A percentile compares a stretch with the other conserved stretches of the same genome.
Evolutionary conservation across 2,113 vertebrate species (phyloP).

Genomic region (Sturnira hondurensis): DNA sequence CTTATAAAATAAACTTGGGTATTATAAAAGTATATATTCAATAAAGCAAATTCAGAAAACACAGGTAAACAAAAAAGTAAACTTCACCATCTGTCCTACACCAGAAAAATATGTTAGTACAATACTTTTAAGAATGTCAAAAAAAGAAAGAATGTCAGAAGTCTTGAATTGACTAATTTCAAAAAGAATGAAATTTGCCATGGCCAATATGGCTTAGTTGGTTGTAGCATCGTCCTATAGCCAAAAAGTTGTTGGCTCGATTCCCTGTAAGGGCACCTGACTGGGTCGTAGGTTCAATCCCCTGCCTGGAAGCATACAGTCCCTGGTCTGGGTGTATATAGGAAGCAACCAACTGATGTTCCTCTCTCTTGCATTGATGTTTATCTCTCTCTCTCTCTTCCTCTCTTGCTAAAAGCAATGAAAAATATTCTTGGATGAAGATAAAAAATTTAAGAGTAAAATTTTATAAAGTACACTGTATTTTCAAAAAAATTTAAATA

Average conservation of each 20-base stretch:
- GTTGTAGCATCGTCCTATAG: no score
- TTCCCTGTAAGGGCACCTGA: no score
- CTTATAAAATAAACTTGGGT: neutral
- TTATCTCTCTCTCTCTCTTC: no score
- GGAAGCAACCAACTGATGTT: no score
- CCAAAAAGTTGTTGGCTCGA: no score
- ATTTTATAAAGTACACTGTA: neutral
- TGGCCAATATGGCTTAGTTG: no score
- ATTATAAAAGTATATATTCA: neutral
- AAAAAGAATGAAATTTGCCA: neutral
- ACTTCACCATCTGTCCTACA: neutral
- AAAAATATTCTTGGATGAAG: no score
- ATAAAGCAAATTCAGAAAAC: neutral
- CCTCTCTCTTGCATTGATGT: no score
- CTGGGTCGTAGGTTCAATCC: no score
- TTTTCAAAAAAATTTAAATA: neutral
- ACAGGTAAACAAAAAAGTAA: constrained; percentile 3
- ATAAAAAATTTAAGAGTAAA: neutral
- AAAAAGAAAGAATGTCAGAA: neutral
- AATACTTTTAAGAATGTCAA: neutral
- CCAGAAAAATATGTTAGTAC: neutral
- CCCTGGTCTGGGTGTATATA: no score
- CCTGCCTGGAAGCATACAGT: no score
- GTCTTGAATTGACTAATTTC: neutral
- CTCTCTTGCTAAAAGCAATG: no score